phyloP scores from a whole-genome alignment of 2,797 vertebrate species.

The Acrossocheilus fasciatus region DNA sequence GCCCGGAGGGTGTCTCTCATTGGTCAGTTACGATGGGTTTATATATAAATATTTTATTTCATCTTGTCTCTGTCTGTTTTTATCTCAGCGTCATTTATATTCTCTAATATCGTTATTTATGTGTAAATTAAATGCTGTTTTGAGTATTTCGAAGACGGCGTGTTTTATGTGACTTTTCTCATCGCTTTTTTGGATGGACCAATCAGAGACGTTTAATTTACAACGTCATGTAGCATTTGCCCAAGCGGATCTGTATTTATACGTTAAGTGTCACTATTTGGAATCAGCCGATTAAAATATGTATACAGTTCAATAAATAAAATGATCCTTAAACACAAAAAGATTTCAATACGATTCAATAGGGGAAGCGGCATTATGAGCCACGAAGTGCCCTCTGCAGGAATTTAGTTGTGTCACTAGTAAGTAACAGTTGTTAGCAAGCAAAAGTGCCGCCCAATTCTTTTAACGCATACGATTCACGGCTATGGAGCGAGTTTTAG shows the following conservation, averaged over 20 bases:
- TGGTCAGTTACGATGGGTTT: not conserved
- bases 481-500: constrained; percentile 58
- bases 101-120: not conserved
- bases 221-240: not conserved
- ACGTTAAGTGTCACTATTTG: not conserved
- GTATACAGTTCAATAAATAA: not conserved
- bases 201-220: not conserved
- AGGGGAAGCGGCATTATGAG: not conserved
- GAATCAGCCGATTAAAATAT: not conserved
- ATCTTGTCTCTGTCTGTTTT: not conserved
- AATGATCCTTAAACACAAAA: not conserved
- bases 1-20: not conserved
- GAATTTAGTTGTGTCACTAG: not conserved
- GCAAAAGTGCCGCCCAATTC: not conserved
- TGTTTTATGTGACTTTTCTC: not conserved
- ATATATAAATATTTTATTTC: not conserved
- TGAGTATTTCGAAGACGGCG: fast-evolving
- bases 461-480: not conserved
- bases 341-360: not conserved
- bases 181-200: not conserved
- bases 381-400: constrained; percentile 9
- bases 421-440: no score
- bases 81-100: not conserved
- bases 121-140: not conserved
- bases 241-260: not conserved